Percentiles rank a stretch among this genome's conserved stretches.
Conservation (phyloP, 2,888 invertebrate species). For the Catocala fraxini region DNA sequence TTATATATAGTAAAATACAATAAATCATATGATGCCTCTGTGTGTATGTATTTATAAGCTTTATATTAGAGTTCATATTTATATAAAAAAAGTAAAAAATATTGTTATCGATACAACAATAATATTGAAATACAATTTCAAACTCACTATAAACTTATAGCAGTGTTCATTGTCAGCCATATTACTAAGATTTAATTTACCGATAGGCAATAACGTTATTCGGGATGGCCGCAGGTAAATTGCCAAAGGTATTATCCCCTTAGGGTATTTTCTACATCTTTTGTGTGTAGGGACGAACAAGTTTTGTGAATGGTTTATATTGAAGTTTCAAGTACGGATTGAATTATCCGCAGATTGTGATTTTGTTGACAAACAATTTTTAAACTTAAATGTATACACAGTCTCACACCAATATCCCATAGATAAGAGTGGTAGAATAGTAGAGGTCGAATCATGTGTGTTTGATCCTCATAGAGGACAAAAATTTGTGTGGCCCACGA, state of each 20-base stretch:
- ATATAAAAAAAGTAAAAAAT: background rate
- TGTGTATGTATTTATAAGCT: too few species aligned
- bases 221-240: constrained; percentile 50
- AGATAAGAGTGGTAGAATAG: too few species aligned
- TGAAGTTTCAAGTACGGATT: constrained; percentile 4
- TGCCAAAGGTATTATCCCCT: constrained; percentile 47
- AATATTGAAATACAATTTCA: background rate
- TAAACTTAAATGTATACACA: too few species aligned
- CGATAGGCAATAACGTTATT: constrained; percentile 55
- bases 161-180: constrained; percentile 46
- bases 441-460: too few species aligned
- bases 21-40: too few species aligned
- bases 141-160: constrained; percentile 7
- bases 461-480: too few species aligned
- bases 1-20: too few species aligned
- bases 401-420: too few species aligned
- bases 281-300: constrained; percentile 21
- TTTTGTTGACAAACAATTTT: background rate
- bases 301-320: constrained; percentile 10
- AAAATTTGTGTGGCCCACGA: too few species aligned
- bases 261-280: constrained; percentile 17
- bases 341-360: constrained; percentile 2
- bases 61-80: too few species aligned
- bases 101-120: background rate
- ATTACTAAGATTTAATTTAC: constrained; percentile 65